phyloP scores from a whole-genome alignment of 92 coral and sea anemone genomes.

The Pocillopora grandis region DNA sequence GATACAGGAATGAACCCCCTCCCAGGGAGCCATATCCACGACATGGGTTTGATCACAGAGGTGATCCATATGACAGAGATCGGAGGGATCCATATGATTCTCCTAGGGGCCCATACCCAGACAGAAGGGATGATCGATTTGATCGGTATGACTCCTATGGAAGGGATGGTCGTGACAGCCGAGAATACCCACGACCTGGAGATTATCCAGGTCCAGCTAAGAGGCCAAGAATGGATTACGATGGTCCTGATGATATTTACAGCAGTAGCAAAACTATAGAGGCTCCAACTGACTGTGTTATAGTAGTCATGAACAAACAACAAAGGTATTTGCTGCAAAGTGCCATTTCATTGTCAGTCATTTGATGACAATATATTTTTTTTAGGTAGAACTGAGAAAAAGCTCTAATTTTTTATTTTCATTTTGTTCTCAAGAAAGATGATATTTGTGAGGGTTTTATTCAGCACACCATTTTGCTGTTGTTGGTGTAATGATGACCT shows the following conservation, averaged over 20 bases:
- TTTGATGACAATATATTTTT: no score
- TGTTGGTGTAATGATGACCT: conserved; percentile 31
- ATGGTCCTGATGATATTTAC: conserved; percentile 47
- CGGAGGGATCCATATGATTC: conserved; percentile 62
- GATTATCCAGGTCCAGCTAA: conserved; percentile 86
- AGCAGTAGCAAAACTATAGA: conserved; percentile 67
- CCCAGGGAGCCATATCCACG: conserved; percentile 70
- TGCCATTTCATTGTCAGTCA: no score
- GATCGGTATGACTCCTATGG: conserved; percentile 49
- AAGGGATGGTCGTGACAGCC: conserved; percentile 17
- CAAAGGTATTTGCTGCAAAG: conserved; percentile 59
- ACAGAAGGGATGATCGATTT: conserved; percentile 60
- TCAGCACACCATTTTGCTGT: conserved; percentile 47
- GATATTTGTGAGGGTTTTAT: no score
- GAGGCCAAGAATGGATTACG: conserved; percentile 85
- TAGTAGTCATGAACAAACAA: conserved; percentile 88
- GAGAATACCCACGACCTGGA: conserved; percentile 64
- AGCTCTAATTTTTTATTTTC: no score
- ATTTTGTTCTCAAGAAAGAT: no score
- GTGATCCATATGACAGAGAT: conserved; percentile 56
- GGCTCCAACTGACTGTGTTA: conserved; percentile 98
- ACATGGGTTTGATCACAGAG: conserved; percentile 60
- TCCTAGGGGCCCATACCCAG: conserved; percentile 69
- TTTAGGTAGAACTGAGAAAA: no score
- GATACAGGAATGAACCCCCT: conserved; percentile 83